Percentiles rank a stretch among this genome's conserved stretches.
Conservation (phyloP, 2,113 vertebrate genomes). For the Heterocephalus glaber region DNA sequence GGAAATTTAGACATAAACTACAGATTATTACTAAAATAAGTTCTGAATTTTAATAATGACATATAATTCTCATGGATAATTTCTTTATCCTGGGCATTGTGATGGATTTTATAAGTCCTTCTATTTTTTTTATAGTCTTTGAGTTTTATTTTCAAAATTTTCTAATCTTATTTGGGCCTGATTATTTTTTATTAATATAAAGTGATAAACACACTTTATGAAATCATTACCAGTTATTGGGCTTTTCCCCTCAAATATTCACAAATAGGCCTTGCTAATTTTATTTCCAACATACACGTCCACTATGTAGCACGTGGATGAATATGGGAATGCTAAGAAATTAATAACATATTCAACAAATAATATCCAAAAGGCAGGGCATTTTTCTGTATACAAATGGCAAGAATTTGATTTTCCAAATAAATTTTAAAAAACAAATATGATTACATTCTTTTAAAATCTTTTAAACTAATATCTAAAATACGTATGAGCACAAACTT, state of each 20-base stretch:
- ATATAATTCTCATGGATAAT: not conserved
- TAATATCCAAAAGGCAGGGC: not conserved
- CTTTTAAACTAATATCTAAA: slow-evolving; percentile 74
- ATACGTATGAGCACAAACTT: slow-evolving; percentile 85
- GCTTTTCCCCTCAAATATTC: slow-evolving; percentile 19
- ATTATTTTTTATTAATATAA: slow-evolving; percentile 1
- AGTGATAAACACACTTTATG: not conserved
- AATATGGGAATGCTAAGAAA: slow-evolving; percentile 5
- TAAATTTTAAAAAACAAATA: slow-evolving; percentile 55
- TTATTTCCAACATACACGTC: not conserved
- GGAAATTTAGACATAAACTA: slow-evolving; percentile 17
- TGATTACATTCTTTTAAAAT: slow-evolving; percentile 76
- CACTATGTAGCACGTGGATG: not conserved
- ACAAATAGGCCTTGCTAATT: not conserved
- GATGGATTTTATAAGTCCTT: not conserved
- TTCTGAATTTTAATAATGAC: slow-evolving; percentile 28
- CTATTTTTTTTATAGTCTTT: not conserved
- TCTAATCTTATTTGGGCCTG: not conserved
- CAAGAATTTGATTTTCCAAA: slow-evolving; percentile 30
- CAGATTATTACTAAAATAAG: not conserved
- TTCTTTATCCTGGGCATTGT: not conserved
- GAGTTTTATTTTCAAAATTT: slow-evolving; percentile 46
- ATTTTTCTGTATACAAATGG: not conserved
- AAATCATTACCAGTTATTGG: slow-evolving; percentile 14
- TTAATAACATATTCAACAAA: not conserved